Base-by-base conservation (phyloP, 2,797 vertebrate genomes). In the Paratrypauchen microcephalus region DNA sequence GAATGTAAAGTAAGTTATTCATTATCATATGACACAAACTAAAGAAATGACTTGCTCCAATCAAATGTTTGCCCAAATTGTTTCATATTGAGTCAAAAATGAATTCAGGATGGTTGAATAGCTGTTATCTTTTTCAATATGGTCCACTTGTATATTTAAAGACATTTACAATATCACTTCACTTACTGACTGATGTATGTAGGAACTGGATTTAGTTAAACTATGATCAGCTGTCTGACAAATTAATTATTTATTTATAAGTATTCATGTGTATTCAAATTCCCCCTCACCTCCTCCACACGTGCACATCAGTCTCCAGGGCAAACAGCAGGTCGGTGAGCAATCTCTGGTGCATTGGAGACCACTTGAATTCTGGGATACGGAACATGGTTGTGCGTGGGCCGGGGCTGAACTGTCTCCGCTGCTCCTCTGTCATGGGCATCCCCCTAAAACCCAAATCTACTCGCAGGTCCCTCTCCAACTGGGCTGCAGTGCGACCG, bases 331-430 rank as follows among this genome's bases (percentile, higher is more conserved):
- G 89, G 85, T 99, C 98, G 3, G 97, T 99, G 77, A 99, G 95
- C 50, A 99, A 89, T 45, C 98, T 90, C 89, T 99, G 98, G 84
- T 99, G 98, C 98, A 99, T 98, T 7, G 96, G 95, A 12, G 98
- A 99, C 98, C 98, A 99, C 76, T 99, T 99, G 89, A 99, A 99
- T 84, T 99, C 98, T 6, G 98, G 98, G 86, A 99, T 99, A 52
- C 98, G 97, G 87, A 99, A 99, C 98, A 99, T 99, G 6, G 98
- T 99, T 1, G 97, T 99, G 69, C 98, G 96, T 0, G 98, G 98
- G 15, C 98, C 98, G 0, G 98, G 98, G 84, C 98, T 99, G 86
- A 99, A 99, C 91, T 99, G 97, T 6, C 97, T 92, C 1, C 97
- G 91, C 81, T 99, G 97, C 69, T 99, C 98, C 80, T 99, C 98